Conservation (phyloP, 2,888 invertebrate genomes). For the Hirudinaria manillensis region DNA sequence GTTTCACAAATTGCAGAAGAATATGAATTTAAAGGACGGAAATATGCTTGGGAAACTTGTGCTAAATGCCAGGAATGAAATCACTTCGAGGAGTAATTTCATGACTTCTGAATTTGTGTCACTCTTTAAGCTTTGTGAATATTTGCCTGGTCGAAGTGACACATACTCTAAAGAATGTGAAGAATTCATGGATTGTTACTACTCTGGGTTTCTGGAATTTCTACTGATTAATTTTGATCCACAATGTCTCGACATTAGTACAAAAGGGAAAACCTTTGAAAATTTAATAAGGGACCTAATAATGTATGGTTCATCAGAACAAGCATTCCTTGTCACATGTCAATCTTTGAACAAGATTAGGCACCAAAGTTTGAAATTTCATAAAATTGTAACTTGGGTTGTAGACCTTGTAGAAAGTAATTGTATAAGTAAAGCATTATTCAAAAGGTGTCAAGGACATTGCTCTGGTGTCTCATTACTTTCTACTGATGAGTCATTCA, state of each 20-base stretch:
- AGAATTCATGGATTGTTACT: not conserved
- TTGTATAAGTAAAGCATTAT: conserved; percentile 2
- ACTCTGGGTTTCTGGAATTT: not conserved
- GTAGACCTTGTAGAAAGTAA: not conserved
- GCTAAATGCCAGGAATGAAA: conserved; percentile 11
- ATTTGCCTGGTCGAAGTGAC: not conserved
- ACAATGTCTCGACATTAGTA: not conserved
- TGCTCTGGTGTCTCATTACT: not conserved
- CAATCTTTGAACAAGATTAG: not conserved
- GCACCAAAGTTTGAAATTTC: not conserved
- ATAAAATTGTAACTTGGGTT: not conserved
- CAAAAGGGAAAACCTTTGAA: conserved; percentile 3
- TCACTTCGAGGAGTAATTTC: not conserved
- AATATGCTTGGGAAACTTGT: no score
- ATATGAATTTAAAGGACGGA: no score
- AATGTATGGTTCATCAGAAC: conserved; percentile 5
- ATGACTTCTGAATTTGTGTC: not conserved
- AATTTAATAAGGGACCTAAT: not conserved
- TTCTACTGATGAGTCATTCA: not conserved
- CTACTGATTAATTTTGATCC: not conserved
- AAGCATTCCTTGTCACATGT: not conserved
- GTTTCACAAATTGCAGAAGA: no score
- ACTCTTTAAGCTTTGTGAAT: not conserved
- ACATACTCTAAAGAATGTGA: conserved; percentile 1
- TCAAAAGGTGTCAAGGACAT: not conserved